These are phyloP conservation scores for Thamnophis sirtalis DNA, from an alignment of 2,113 vertebrate species.

Conservation along the genomic window DNA sequence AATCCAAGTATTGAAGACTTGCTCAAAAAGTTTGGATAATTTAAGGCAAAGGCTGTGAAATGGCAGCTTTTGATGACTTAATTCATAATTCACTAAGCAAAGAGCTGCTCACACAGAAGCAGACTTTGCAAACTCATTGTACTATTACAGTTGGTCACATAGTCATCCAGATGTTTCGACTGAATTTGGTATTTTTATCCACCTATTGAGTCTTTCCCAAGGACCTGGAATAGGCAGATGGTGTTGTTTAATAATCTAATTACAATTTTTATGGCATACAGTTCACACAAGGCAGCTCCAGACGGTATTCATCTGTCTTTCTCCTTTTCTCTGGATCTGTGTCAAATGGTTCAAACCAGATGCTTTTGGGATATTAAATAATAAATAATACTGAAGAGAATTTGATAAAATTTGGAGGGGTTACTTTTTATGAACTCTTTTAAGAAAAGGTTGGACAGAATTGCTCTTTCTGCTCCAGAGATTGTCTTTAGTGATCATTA, in stretches of 20 bases:
- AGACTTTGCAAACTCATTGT: constrained; percentile 31
- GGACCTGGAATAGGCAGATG: neutral
- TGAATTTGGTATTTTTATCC: neutral
- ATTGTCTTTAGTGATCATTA: neutral
- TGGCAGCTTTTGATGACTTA: neutral
- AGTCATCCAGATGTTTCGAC: neutral
- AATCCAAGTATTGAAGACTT: constrained; percentile 69
- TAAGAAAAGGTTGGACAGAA: neutral
- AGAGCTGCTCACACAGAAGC: constrained; percentile 26
- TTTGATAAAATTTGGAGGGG: neutral
- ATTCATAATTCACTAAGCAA: neutral
- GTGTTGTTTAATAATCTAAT: neutral
- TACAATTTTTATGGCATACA: neutral
- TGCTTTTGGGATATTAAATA: constrained; percentile 16
- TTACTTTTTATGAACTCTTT: neutral
- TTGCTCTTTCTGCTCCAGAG: neutral
- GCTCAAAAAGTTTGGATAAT: constrained; percentile 48
- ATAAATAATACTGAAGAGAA: constrained; percentile 17
- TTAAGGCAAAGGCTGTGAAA: constrained; percentile 33
- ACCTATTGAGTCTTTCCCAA: neutral
- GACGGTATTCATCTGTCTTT: neutral
- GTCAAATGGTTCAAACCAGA: neutral
- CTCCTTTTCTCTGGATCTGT: constrained; percentile 31
- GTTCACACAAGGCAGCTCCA: neutral
- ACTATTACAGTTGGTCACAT: neutral